Evolutionary conservation across 2,888 invertebrate genomes (phyloP), one percentile per base, ranked within the genome.

Genomic region (Anagyrus pseudococci): DNA sequence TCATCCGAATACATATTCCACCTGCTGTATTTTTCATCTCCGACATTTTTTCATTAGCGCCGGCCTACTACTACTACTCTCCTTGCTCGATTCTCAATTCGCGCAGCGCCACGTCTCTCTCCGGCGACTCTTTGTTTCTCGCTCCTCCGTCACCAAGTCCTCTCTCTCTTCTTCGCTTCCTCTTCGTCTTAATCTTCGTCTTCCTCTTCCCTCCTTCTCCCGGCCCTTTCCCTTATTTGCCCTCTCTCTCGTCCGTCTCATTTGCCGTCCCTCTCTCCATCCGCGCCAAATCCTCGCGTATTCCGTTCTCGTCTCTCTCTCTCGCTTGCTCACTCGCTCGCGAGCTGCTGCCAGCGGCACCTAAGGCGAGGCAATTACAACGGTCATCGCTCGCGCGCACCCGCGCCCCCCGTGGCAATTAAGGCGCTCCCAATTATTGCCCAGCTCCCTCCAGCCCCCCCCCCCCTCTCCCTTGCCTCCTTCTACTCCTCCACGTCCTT

Each of bases 401-500:
- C 26, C 60, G 23, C 46, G 50, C 74, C 70, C 74, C 68, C 72
- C 73, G 71, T 71, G 73, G 76, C 76, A 76, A 77, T 77, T 77
- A 77, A 75, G 75, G 73, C 74, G 75, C 74, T 74, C 74, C 76
- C 74, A 76, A 77, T 78, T 77, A 78, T 76, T 75, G 69, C 72
- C 72, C 58, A 66, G 66, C 37, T 50, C 54, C 15, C 37, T 3
- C 41, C 4, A 20, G 13, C 44, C 6, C 6, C 4, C 10, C 10
- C 29, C 29, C 29, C 29, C 29, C 25, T 17, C 41, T n/a, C 25
- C 54, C 8, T 6, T 3, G n/a, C n/a, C n/a, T n/a, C n/a, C n/a
- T n/a, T n/a, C n/a, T n/a, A n/a, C 46, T 33, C 33, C 29, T 20
- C 13, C 29, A 29, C 29, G 17, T 15, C 13, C 49, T 49, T 20